Evolutionary conservation across 2,113 vertebrate species (phyloP).

Genomic region (Lophura nycthemera): DNA sequence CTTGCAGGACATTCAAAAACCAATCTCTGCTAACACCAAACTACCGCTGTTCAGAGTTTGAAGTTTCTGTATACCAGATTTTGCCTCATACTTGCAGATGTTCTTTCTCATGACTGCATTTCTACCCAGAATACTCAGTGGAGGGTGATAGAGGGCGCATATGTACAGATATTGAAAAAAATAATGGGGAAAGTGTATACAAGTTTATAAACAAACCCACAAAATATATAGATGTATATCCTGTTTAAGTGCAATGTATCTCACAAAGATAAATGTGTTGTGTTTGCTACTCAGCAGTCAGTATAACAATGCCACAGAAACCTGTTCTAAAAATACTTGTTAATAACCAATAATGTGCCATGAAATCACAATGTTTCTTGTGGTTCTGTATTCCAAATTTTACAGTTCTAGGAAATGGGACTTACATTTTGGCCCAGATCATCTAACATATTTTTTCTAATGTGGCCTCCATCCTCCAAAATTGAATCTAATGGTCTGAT

Average conservation of each 20-base stretch:
- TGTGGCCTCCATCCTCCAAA: background rate
- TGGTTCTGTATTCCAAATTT: background rate
- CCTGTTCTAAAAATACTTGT: background rate
- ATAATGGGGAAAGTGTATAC: background rate
- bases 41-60: background rate
- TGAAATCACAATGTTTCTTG: background rate
- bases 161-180: background rate
- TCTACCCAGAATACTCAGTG: background rate
- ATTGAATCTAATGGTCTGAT: background rate
- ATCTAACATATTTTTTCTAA: background rate
- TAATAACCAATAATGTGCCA: background rate
- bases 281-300: background rate
- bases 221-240: background rate
- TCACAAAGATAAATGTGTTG: background rate
- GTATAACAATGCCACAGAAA: background rate
- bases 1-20: background rate
- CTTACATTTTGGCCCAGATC: background rate
- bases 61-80: background rate
- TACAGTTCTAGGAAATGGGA: background rate
- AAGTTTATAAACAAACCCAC: background rate
- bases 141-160: background rate
- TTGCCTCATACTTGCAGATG: background rate
- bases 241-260: background rate
- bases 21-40: background rate
- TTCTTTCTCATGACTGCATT: background rate